Conservation (phyloP, 2,797 vertebrate genomes). For the Triplophysa yarkandensis region DNA sequence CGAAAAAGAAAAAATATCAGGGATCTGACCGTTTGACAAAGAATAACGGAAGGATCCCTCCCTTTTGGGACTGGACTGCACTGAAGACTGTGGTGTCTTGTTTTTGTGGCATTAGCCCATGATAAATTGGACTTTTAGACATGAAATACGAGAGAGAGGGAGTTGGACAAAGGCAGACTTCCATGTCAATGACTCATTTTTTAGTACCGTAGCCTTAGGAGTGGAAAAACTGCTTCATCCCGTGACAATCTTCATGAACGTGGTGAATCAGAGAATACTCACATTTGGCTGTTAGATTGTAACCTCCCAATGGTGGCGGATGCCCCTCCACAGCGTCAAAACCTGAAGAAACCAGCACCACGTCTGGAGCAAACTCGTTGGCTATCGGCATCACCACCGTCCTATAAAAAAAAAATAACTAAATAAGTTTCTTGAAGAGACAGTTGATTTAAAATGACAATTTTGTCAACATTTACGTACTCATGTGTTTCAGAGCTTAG, state of each 20-base stretch:
- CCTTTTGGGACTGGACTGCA: constrained; percentile 18
- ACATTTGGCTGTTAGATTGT: constrained; percentile 93
- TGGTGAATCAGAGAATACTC: constrained; percentile 64
- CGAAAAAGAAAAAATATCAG: constrained; percentile 16
- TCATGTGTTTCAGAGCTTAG: neutral
- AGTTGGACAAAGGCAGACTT: constrained; percentile 23
- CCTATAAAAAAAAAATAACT: constrained; percentile 65
- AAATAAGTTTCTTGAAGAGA: neutral
- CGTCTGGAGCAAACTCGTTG: constrained; percentile 89
- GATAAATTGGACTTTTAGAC: constrained; percentile 40
- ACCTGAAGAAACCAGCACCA: constrained; percentile 93
- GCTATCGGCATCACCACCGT: constrained; percentile 95
- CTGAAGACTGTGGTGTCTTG: constrained; percentile 33
- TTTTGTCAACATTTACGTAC: neutral
- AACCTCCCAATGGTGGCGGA: constrained; percentile 89
- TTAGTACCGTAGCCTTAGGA: constrained; percentile 26
- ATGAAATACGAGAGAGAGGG: constrained; percentile 39
- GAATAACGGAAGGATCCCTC: constrained; percentile 12
- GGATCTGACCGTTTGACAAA: constrained; percentile 24
- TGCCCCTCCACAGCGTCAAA: constrained; percentile 95
- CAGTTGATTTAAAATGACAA: neutral
- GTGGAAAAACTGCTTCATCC: constrained; percentile 20
- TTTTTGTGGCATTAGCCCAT: constrained; percentile 46
- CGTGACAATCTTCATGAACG: neutral
- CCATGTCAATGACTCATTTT: constrained; percentile 40